Percentiles rank a stretch among this genome's conserved stretches.
phyloP scores from a whole-genome alignment of 2,113 vertebrate genomes.

The Maccullochella peelii region DNA sequence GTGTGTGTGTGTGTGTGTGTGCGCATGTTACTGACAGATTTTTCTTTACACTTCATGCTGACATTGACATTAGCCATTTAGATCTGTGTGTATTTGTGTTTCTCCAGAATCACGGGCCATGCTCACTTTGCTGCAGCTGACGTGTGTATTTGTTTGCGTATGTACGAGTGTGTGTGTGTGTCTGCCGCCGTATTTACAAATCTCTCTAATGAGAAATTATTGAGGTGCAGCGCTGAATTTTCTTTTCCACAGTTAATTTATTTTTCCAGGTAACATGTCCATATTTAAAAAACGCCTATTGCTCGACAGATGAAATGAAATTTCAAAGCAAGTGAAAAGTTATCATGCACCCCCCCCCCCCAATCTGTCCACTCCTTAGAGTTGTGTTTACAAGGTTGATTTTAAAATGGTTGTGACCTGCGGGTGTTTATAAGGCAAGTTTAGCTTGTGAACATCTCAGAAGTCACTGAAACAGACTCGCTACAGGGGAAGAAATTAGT shows the following conservation, averaged over 20 bases:
- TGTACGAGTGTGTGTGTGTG: slow-evolving; percentile 9
- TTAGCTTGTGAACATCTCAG: slow-evolving; percentile 75
- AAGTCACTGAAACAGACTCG: slow-evolving; percentile 70
- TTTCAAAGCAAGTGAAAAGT: slow-evolving; percentile 57
- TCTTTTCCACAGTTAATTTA: slow-evolving; percentile 61
- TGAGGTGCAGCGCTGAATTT: slow-evolving; percentile 53
- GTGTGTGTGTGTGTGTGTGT: background rate
- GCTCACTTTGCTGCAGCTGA: slow-evolving; percentile 62
- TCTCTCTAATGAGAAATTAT: slow-evolving; percentile 75
- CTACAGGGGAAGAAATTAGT: slow-evolving; percentile 74
- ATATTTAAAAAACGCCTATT: slow-evolving; percentile 46
- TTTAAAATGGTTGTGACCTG: slow-evolving; percentile 77
- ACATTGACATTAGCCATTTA: slow-evolving; percentile 76
- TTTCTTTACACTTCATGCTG: slow-evolving; percentile 75
- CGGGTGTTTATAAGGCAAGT: slow-evolving; percentile 75
- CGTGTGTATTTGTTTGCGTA: slow-evolving; percentile 65
- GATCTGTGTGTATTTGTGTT: slow-evolving; percentile 75
- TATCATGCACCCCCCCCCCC: slow-evolving; percentile 21
- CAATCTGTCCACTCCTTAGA: slow-evolving; percentile 26
- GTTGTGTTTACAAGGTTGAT: slow-evolving; percentile 73
- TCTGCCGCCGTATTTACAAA: slow-evolving; percentile 67
- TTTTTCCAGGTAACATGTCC: slow-evolving; percentile 56
- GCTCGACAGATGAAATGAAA: slow-evolving; percentile 62
- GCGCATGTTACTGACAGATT: slow-evolving; percentile 64
- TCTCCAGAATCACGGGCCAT: slow-evolving; percentile 60